Conservation (phyloP, 2,888 invertebrate genomes). For the Andrena haemorrhoa region DNA sequence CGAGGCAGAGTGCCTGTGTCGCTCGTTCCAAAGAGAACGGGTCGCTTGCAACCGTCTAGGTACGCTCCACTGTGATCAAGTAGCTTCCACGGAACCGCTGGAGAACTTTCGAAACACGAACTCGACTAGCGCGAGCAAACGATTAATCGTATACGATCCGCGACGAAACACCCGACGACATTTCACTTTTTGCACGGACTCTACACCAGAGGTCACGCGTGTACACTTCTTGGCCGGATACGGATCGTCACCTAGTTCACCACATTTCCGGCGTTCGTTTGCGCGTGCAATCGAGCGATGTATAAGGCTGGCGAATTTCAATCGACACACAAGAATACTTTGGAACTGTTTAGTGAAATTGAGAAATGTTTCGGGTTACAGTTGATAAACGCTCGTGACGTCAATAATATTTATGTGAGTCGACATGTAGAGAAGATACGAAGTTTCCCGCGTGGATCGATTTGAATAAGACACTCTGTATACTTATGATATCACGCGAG, state of each 20-base stretch:
- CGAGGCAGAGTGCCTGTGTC: not conserved
- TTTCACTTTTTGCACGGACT: slow-evolving; percentile 1
- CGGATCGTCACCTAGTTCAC: not conserved
- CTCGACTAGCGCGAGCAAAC: not conserved
- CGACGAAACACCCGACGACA: not conserved
- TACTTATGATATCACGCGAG: no score
- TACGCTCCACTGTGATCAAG: not conserved
- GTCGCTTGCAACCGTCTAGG: not conserved
- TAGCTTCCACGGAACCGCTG: no score
- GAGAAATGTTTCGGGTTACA: no score
- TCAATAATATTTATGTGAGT: no score
- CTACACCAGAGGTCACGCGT: slow-evolving; percentile 43
- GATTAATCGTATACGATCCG: not conserved
- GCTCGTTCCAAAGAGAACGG: not conserved
- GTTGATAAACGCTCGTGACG: no score
- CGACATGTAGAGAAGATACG: no score
- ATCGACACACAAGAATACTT: no score
- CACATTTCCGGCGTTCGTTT: slow-evolving; percentile 36
- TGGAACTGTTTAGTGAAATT: no score
- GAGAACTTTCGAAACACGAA: not conserved
- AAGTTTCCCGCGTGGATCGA: no score
- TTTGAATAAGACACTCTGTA: no score
- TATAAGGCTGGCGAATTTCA: no score
- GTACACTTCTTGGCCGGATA: slow-evolving; percentile 32
- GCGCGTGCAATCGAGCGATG: not conserved